A percentile compares a stretch with the other conserved stretches of the same genome.
Conservation (phyloP, 2,888 invertebrate species). For the Athalia circularis region DNA sequence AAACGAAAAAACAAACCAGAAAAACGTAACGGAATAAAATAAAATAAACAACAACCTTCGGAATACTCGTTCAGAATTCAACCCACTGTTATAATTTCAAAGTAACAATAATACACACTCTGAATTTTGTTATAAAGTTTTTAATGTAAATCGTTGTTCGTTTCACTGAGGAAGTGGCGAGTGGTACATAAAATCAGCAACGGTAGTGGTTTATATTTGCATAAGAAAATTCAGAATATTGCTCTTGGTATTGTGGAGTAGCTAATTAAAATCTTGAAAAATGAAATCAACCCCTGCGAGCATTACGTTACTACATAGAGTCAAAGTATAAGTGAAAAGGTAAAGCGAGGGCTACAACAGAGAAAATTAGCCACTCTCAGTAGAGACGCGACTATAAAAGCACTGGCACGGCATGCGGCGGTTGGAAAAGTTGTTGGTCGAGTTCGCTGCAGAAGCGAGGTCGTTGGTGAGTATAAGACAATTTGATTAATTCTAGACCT, state of each 20-base stretch:
- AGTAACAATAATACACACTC: constrained; percentile 27
- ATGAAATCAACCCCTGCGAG: constrained; percentile 21
- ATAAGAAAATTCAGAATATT: constrained; percentile 1
- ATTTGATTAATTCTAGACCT: constrained; percentile 46
- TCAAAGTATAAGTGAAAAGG: too few species aligned
- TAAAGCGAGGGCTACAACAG: too few species aligned
- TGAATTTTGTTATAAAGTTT: constrained; percentile 27
- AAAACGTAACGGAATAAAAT: too few species aligned
- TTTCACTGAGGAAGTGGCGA: too few species aligned
- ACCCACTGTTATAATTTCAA: constrained; percentile 5
- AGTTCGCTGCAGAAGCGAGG: neutral
- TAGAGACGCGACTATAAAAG: neutral
- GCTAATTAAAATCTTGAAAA: constrained; percentile 38
- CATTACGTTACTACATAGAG: neutral
- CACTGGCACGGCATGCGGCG: neutral
- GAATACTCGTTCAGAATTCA: constrained; percentile 4
- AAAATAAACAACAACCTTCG: neutral
- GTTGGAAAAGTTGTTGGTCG: constrained; percentile 17
- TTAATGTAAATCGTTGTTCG: neutral
- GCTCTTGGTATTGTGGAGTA: neutral
- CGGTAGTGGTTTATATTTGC: neutral
- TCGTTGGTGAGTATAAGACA: constrained; percentile 44
- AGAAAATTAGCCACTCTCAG: constrained; percentile 15
- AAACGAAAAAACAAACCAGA: too few species aligned
- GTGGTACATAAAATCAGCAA: too few species aligned